Evolutionary conservation across 2,113 vertebrate genomes (phyloP), one percentile per base, ranked within the genome.

Genomic region (Gymnogyps californianus): DNA sequence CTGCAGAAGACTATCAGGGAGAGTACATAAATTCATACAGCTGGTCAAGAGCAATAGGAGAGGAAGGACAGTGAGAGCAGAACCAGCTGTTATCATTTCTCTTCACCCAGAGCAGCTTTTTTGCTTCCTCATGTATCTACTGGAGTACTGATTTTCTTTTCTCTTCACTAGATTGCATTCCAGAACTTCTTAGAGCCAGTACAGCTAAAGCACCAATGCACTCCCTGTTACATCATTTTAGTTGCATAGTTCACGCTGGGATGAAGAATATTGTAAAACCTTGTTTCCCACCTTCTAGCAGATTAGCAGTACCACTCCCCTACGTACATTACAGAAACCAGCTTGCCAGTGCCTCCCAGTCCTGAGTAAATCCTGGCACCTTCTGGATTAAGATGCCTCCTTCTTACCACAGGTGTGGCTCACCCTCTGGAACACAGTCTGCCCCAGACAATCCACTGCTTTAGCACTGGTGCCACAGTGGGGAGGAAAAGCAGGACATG

Each of bases 311-410:
- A 72, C 18, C 6, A 29, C 38, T 64, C 12, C 24, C 4, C 25
- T 46, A 16, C 1, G 1, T 10, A 46, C 0, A 0, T 46, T 13
- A 69, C 11, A 40, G 57, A 92, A 87, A 76, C 5, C 55, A 71
- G 80, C 28, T 40, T 75, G 67, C 34, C 59, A 87, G 61, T 11
- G 78, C 40, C 28, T 77, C 57, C 65, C 36, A 66, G 40, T 36
- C 52, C 55, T 34, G 5, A 75, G 42, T 16, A 71, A 76, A 79
- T 57, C 52, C 58, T 28, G 21, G 34, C 52, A 84, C n/a, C 40
- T 70, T 77, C 8, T 24, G n/a, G 25, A 70, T 74, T 47, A 91
- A 85, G 49, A 72, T 47, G 36, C 47, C 54, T 69, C 18, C 46
- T 80, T 20, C 46, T 85, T 54, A 51, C 36, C 52, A 83, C 14